Base-by-base conservation (phyloP, 2,797 vertebrate species). In the Anguilla obscura region DNA sequence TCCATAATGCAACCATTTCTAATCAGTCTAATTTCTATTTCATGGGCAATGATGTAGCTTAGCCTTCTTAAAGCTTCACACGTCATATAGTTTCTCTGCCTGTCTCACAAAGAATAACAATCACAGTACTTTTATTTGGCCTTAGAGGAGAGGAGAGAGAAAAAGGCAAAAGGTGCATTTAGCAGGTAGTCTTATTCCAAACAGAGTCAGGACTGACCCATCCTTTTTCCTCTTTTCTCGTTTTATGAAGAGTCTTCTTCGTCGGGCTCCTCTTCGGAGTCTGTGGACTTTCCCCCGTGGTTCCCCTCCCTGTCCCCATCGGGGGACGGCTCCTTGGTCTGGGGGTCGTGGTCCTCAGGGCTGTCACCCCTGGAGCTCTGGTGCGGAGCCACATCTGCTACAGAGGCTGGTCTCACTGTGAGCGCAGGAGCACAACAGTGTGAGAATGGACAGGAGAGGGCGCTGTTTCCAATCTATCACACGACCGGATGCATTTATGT, bases 181-280 rank as follows among this genome's bases (percentile, higher is more conserved):
- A 58, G 84, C 54, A 58, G 54, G 84, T 85, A 21, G 52, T 24
- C 30, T 85, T 33, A 60, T 33, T 54, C 54, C 18, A 21, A 56
- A 40, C 16, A 33, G 84, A 84, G 52, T 2, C 16, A 33, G 52
- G 83, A 56, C n/a, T 58, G 30, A 9, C 79, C 16, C 79, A 48
- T 24, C 76, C 36, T 7, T 45, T 45, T 48, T 24, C 5, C 40
- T 48, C 9, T 82, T n/a, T 45, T 69, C 18, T 66, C 66, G 6
- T 86, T 92, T 96, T 93, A 97, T 95, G 94, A 97, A 95, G 96
- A 96, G 94, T 96, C 96, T 89, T 96, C 95, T 94, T 96, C 96
- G 80, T 97, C 96, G 18, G 93, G 93, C 92, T 96, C 96, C 91
- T 97, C 96, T 1, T 94, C 95, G 16, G 95, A 96, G 90, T 96